These are phyloP conservation scores for Drosophila mimica DNA, from an alignment of 2,888 invertebrate genomes.

Conservation along the genomic window DNA sequence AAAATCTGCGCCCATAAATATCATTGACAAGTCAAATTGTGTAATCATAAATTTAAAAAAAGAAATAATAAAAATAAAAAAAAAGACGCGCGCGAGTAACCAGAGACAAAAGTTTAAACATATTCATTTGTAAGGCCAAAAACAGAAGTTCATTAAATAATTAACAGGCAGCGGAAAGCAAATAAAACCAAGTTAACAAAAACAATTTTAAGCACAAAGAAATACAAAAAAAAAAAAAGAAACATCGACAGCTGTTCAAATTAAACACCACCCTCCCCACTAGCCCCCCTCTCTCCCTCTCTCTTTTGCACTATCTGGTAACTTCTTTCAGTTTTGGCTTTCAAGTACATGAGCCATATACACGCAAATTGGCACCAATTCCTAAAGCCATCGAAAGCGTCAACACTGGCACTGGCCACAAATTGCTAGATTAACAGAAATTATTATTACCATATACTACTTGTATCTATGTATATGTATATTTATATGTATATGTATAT, in stretches of 20 bases:
- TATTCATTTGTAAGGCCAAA: slow-evolving; percentile 60
- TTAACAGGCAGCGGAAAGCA: slow-evolving; percentile 38
- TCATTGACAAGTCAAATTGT: slow-evolving; percentile 39
- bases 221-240: slow-evolving; percentile 13
- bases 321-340: slow-evolving; percentile 19
- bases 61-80: slow-evolving; percentile 39
- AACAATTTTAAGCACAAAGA: slow-evolving; percentile 3
- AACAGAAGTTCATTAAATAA: slow-evolving; percentile 64
- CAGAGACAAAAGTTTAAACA: slow-evolving; percentile 30
- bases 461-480: slow-evolving; percentile 1
- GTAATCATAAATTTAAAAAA: slow-evolving; percentile 3
- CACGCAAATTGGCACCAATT: slow-evolving; percentile 67
- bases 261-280: slow-evolving; percentile 5
- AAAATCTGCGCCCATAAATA: slow-evolving; percentile 50
- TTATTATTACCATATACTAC: slow-evolving; percentile 12
- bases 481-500: not conserved
- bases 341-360: slow-evolving; percentile 46
- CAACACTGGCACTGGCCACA: slow-evolving; percentile 5
- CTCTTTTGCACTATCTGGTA: not conserved
- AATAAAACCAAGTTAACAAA: slow-evolving; percentile 32
- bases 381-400: slow-evolving; percentile 33
- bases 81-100: slow-evolving; percentile 2
- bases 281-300: not conserved
- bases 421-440: slow-evolving; percentile 68
- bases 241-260: slow-evolving; percentile 58